Base-by-base conservation (phyloP, 2,888 invertebrate species). In the Octodonta nipae region DNA sequence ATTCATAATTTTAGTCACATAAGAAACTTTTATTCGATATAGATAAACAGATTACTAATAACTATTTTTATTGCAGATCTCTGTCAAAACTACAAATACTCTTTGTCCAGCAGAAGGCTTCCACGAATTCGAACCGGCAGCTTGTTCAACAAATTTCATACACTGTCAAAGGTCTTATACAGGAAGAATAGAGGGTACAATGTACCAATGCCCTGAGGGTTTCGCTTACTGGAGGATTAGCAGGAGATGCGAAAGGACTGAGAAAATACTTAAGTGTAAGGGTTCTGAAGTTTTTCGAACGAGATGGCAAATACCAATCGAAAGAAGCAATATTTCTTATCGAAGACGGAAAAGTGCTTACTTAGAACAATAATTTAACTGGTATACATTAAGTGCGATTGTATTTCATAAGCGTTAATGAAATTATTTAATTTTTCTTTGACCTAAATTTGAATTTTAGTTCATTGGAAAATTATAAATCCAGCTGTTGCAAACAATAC, bases 171-270 rank as follows among this genome's bases (percentile, higher is more conserved):
- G 60, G 44, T 58, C 64, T 8, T 41, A 51, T 7, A 63, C 64
- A 40, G 52, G 58, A 16, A 66, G 61, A 32, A 55, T 81, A 44
- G 67, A 75, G 56, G 85, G 80, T 10, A 73, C 72, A 47, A 64
- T 86, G 8, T 76, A 78, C 55, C 78, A 77, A 49, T 87, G 87
- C 60, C 86, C 86, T 1, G 65, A 73, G 47, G 75, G 76, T 26
- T 83, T 73, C 47, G 68, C 76, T 3, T 87, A 77, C 54, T 85
- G 83, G 82, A 70, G 76, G 26, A 71, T 80, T 3, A 84, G 82
- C 46, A 72, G 76, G 57, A 68, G 78, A 50, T 86, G 85, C 54
- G 85, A 86, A 60, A 68, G 71, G 26, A 63, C 65, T 1, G 61
- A 65, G 26, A 70, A 69, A 50, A 59, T 83, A 30, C 66, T 68